Percentiles rank a stretch among this genome's conserved stretches.
Evolutionary conservation across 2,797 vertebrate genomes (phyloP).

Genomic region (Centropyge bicolor): DNA sequence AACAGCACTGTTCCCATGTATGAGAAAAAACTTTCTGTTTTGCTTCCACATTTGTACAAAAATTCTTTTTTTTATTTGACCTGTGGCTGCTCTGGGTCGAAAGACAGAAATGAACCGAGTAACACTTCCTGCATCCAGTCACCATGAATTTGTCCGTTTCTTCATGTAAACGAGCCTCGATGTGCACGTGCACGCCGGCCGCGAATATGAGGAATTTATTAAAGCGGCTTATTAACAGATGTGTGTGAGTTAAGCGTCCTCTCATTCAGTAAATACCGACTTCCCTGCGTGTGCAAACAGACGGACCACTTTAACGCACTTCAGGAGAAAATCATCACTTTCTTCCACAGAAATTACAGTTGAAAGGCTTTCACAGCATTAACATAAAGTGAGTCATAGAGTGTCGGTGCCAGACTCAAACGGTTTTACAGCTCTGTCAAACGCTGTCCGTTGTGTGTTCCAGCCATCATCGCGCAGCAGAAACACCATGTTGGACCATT

Average conservation of each 20-base stretch:
- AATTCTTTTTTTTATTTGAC: conserved; percentile 25
- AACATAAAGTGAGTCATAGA: conserved; percentile 80
- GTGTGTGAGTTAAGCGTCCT: neutral
- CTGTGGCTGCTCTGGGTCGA: neutral
- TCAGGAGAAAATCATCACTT: conserved; percentile 56
- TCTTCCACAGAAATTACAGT: conserved; percentile 58
- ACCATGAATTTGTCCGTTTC: neutral
- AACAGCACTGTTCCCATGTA: neutral
- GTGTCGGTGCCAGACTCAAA: conserved; percentile 68
- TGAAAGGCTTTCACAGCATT: conserved; percentile 72
- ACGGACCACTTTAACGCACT: conserved; percentile 50
- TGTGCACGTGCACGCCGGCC: neutral
- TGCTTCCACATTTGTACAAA: conserved; percentile 33
- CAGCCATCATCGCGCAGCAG: conserved; percentile 74
- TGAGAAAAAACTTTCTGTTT: conserved; percentile 23
- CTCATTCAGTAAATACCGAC: conserved; percentile 8
- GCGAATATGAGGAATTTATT: conserved; percentile 27
- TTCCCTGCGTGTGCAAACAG: conserved; percentile 40
- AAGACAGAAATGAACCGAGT: conserved; percentile 15
- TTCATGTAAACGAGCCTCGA: neutral
- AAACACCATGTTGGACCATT: conserved; percentile 83
- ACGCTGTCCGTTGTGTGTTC: conserved; percentile 77
- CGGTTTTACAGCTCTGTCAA: conserved; percentile 76
- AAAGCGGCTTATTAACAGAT: neutral
- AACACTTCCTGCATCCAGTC: conserved; percentile 17